phyloP scores from a whole-genome alignment of 37 sponge, comb jelly and placozoan species.

The Cliona cf. orientalis region DNA sequence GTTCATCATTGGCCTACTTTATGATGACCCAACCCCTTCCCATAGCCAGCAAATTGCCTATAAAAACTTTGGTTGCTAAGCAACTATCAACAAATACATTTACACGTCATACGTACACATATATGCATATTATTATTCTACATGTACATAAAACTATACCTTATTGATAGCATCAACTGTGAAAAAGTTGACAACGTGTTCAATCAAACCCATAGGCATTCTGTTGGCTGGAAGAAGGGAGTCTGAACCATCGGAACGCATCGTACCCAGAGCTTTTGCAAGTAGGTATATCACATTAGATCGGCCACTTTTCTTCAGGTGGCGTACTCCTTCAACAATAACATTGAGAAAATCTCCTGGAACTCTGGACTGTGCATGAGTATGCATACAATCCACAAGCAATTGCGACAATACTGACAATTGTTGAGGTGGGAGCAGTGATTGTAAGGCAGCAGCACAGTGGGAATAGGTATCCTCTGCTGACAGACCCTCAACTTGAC shows the following conservation, averaged over 20 bases:
- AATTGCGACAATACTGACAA: background rate
- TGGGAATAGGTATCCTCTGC: background rate
- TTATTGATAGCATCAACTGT: conserved; percentile 5
- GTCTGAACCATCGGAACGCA: conserved; percentile 36
- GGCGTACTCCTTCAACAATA: background rate
- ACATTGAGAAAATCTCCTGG: conserved; percentile 33
- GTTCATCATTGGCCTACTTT: no score
- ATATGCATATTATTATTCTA: background rate
- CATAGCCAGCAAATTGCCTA: no score
- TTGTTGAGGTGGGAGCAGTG: background rate
- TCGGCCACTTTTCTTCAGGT: background rate
- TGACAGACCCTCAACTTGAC: no score
- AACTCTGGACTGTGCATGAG: background rate
- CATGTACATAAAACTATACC: conserved; percentile 27
- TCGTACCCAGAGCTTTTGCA: conserved; percentile 23
- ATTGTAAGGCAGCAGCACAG: background rate
- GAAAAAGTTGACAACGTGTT: conserved; percentile 38
- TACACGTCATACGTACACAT: background rate
- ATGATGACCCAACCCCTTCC: no score
- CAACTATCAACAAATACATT: no score
- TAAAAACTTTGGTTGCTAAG: no score
- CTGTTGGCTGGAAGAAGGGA: conserved; percentile 20
- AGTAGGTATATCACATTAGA: conserved; percentile 20
- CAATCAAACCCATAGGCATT: conserved; percentile 56
- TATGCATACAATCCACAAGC: background rate